Percentiles rank a stretch among this genome's conserved stretches.
Conservation (phyloP, 2,113 vertebrate species). For the Otis tarda region DNA sequence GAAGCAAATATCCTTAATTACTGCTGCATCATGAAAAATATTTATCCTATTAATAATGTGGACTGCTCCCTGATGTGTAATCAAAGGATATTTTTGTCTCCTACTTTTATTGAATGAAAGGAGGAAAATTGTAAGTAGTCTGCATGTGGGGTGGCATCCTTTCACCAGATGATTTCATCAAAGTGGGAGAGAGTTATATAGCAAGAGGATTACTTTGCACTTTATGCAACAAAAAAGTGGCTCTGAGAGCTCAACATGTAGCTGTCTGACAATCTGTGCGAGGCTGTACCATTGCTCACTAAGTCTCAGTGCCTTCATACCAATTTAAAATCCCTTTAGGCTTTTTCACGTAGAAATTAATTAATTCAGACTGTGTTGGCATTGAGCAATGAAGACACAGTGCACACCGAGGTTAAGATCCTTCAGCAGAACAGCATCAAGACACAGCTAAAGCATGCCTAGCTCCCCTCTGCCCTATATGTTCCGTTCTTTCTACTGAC, state of each 20-base stretch:
- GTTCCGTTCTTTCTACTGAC: not conserved
- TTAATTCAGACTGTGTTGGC: not conserved
- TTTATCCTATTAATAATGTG: not conserved
- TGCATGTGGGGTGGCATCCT: not conserved
- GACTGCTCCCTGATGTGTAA: not conserved
- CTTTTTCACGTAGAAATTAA: not conserved
- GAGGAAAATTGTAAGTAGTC: not conserved
- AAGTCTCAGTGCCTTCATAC: not conserved
- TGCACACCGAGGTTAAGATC: not conserved
- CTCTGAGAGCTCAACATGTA: not conserved
- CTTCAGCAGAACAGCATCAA: not conserved
- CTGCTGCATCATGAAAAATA: not conserved
- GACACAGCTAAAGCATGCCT: not conserved
- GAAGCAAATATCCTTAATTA: not conserved
- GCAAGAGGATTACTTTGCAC: not conserved
- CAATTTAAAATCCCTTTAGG: not conserved
- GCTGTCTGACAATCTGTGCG: not conserved
- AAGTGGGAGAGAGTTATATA: not conserved
- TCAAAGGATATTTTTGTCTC: not conserved
- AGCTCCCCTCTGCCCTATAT: not conserved
- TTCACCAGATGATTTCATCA: not conserved
- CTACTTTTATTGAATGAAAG: not conserved
- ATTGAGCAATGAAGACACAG: not conserved
- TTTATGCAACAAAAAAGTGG: not conserved
- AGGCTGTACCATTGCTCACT: not conserved